Base-by-base conservation (phyloP, 2,888 invertebrate species). In the Volucella zonaria region DNA sequence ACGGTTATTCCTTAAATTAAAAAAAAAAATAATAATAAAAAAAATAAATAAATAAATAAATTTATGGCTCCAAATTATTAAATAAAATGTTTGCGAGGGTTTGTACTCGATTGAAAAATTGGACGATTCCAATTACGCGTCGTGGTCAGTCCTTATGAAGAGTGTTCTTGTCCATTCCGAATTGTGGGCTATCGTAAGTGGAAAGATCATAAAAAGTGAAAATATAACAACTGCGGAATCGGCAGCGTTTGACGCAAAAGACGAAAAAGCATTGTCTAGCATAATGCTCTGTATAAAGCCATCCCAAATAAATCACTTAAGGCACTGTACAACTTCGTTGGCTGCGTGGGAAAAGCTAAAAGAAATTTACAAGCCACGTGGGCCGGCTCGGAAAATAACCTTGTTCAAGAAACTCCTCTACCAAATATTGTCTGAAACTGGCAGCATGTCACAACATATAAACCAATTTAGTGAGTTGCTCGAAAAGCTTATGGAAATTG, bases 241-340 rank as follows among this genome's bases (percentile, higher is more conserved):
- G 42, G 59, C 51, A 61, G 47, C 31, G 9, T 79, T 64, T 14
- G 68, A 74, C 43, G 54, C 54, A 15, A 64, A 51, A 23, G 64
- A 79, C 15, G 66, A 64, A 23, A 73, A 73, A 42, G 66, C 64
- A 18, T 45, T 78, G 38, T 59, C 73, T n/a, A 79, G 66, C 8
- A 67, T 80, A 14, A 42, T 74, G 51, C 64, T 80, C 4, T 52
- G 67, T 52, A 40, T 79, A 14, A 71, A 78, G n/a, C 68, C 85
- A 15, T 62, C 88, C 0, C 88, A 89, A 74, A 56, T 90, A 1
- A 89, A 88, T 51, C 67, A 74, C 14, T 87, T 9, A 89, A 89
- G 8, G 86, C 90, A 18, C 91, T 91, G 91, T 23, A 31, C 31
- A 31, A 31, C 31, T 31, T 49, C 64, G 31, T 49, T 23, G 38